Conservation (phyloP, 2,888 invertebrate species). For the Notodonta ziczac region DNA sequence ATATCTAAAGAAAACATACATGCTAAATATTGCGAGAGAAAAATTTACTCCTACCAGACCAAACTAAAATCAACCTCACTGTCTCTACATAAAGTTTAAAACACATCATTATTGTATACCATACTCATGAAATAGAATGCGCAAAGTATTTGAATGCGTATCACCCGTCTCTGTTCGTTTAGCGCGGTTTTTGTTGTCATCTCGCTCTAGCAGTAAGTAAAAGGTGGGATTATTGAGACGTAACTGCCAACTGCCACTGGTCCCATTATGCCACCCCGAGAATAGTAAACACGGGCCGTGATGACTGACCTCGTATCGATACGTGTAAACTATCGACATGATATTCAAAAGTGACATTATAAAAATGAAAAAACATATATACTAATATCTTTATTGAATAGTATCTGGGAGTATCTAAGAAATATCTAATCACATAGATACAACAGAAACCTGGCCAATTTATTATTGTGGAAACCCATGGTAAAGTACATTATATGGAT, state of each 20-base stretch:
- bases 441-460: too few relatives aligned
- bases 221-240: conserved; percentile 82
- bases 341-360: too few relatives aligned
- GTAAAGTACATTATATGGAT: too few relatives aligned
- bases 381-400: too few relatives aligned
- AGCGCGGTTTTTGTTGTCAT: conserved; percentile 27
- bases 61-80: conserved; percentile 39
- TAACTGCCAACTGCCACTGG: conserved; percentile 83
- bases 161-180: conserved; percentile 49
- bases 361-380: too few relatives aligned
- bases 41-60: conserved; percentile 39
- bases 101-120: conserved; percentile 14
- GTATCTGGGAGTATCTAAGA: too few relatives aligned
- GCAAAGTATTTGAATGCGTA: conserved; percentile 68
- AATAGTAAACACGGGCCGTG: conserved; percentile 66
- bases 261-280: conserved; percentile 76
- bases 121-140: conserved; percentile 64
- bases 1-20: conserved; percentile 85
- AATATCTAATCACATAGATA: too few relatives aligned
- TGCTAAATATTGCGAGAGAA: conserved; percentile 75
- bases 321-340: conserved; percentile 2
- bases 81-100: fast-evolving
- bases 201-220: conserved; percentile 70
- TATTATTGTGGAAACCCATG: too few relatives aligned
- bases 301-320: conserved; percentile 24